Percentiles rank a stretch among this genome's conserved stretches.
Evolutionary conservation across 2,888 invertebrate genomes (phyloP).

Genomic region (Chrysolina oricalcia): DNA sequence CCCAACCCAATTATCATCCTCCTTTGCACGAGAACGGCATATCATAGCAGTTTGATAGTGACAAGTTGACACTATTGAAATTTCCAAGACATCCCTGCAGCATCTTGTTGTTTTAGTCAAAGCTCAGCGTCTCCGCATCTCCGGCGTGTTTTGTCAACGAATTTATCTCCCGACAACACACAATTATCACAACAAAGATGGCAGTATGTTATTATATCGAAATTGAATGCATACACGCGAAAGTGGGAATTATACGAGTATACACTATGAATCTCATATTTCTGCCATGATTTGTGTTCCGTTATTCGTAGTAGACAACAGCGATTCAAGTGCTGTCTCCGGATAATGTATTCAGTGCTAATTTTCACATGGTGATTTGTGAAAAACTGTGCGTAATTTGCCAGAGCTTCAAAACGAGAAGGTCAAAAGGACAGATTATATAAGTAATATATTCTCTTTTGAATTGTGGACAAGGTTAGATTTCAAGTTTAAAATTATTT

Average conservation of each 20-base stretch:
- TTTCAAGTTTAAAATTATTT: too few relatives aligned
- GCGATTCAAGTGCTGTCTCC: constrained; percentile 43
- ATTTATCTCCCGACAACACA: constrained; percentile 69
- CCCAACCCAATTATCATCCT: too few relatives aligned
- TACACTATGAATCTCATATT: constrained; percentile 64
- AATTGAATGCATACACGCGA: constrained; percentile 63
- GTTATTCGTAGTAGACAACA: constrained; percentile 49
- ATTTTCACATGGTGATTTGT: neutral
- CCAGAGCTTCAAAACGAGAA: too few relatives aligned
- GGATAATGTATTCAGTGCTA: constrained; percentile 26
- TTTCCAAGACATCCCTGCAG: constrained; percentile 55
- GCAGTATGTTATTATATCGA: constrained; percentile 67
- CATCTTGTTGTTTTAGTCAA: constrained; percentile 63
- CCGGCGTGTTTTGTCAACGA: constrained; percentile 66
- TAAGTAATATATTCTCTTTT: too few relatives aligned
- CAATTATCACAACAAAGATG: constrained; percentile 68
- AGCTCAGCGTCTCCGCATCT: constrained; percentile 57
- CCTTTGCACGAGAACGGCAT: too few relatives aligned
- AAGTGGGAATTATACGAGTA: constrained; percentile 60
- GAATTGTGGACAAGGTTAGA: too few relatives aligned
- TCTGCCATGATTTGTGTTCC: constrained; percentile 61
- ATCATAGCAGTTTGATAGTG: constrained; percentile 62
- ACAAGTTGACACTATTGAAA: constrained; percentile 67
- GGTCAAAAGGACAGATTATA: too few relatives aligned
- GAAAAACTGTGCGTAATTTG: neutral